Evolutionary conservation across 1,140 invertebrate species (phyloP).

Genomic region (Muscidifurax raptorellus): DNA sequence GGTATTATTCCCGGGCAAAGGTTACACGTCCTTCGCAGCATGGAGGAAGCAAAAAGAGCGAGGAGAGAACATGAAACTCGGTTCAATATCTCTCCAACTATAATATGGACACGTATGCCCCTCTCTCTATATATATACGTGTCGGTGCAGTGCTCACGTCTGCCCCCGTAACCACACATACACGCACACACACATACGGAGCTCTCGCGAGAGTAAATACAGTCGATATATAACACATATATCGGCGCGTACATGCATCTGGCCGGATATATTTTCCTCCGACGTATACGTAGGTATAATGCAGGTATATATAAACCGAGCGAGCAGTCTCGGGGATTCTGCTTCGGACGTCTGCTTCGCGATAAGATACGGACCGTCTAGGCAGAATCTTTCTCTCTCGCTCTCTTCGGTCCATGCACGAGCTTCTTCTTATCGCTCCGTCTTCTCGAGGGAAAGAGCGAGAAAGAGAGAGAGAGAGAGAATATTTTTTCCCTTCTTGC

Average conservation of each 20-base stretch:
- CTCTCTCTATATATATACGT: background rate
- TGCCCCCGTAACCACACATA: background rate
- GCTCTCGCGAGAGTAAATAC: constrained; percentile 43
- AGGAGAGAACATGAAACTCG: constrained; percentile 45
- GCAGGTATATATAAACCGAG: constrained; percentile 61
- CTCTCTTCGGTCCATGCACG: background rate
- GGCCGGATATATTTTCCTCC: constrained; percentile 46
- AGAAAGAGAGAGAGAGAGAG: constrained; percentile 46
- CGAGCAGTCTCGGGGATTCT: constrained; percentile 63
- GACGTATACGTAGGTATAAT: constrained; percentile 60
- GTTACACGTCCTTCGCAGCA: constrained; percentile 41
- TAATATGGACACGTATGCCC: constrained; percentile 67
- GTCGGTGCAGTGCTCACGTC: constrained; percentile 1
- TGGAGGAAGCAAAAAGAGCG: constrained; percentile 43
- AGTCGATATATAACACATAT: constrained; percentile 56
- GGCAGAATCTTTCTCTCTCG: constrained; percentile 58
- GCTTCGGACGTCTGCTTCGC: constrained; percentile 65
- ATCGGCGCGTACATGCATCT: constrained; percentile 63
- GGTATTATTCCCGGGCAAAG: constrained; percentile 30
- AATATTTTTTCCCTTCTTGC: constrained; percentile 27
- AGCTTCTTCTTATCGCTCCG: constrained; percentile 31
- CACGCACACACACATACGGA: background rate
- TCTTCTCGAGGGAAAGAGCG: constrained; percentile 26
- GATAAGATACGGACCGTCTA: constrained; percentile 66
- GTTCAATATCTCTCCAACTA: constrained; percentile 67